Base-by-base conservation (phyloP, 2,888 invertebrate genomes). In the Plebejus melissa region DNA sequence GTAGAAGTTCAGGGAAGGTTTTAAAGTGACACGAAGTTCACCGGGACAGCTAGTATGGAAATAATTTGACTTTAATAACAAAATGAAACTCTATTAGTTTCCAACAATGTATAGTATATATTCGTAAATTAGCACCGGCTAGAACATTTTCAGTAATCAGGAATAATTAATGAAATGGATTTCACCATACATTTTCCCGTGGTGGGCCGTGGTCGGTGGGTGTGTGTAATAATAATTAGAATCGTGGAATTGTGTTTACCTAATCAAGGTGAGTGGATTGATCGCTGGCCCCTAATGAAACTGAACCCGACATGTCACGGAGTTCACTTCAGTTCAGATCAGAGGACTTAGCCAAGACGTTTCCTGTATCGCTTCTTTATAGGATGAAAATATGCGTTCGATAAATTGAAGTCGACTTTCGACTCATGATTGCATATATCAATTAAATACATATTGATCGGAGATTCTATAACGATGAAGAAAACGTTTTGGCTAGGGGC, bases 181-280 rank as follows among this genome's bases (percentile, higher is more conserved):
- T 65, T 16, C 65, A 32, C 65, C 65, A 65, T 65, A 65, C 32
- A 65, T 65, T 65, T 36, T 36, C 65, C 60, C 9, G 22, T 11
- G 11, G 28, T 28, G 60, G 60, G 60, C 58, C 1, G 7, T 46
- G 9, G 46, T 46, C 9, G 46, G 46, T 65, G 60, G 28, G 60
- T 65, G 60, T 13, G 70, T 46, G 11, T 46, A 32, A 32, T 32
- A 32, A 32, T 32, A 50, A 71, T 71, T 71, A 71, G 71, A 71
- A 71, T 71, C 22, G 41, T 71, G 46, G 22, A 71, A 71, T 71
- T 71, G 46, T 71, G 71, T 71, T 71, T 71, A 28, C 46, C 71
- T 41, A 46, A 71, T 71, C 71, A 71, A 71, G 71, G 71, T 71
- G 71, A 71, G 41, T 71, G 71, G 46, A 41, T 71, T 46, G 46